Percentiles rank a stretch among this genome's conserved stretches.
Evolutionary conservation across 2,797 vertebrate species (phyloP).

Genomic region (Artibeus lituratus): DNA sequence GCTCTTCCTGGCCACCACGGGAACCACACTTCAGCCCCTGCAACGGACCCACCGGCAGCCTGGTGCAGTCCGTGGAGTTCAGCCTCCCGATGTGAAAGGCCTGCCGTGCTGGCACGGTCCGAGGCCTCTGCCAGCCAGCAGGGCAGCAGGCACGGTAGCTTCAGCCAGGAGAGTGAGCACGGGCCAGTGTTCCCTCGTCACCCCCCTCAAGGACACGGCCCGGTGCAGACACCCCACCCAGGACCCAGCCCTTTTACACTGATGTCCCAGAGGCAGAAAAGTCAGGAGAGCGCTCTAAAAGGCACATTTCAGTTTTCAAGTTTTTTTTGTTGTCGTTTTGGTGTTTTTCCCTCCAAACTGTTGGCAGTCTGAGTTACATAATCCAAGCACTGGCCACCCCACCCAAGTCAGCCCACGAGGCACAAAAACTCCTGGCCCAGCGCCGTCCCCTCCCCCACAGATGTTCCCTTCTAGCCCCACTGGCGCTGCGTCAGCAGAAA

Average conservation of each 20-base stretch:
- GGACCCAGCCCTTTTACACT: not conserved
- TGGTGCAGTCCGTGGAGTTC: not conserved
- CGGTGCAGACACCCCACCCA: not conserved
- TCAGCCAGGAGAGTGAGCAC: not conserved
- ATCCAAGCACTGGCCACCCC: constrained; percentile 18
- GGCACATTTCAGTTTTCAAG: not conserved
- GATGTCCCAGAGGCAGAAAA: not conserved
- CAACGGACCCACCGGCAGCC: not conserved
- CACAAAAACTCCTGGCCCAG: not conserved
- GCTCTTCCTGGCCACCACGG: not conserved
- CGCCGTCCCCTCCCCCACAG: not conserved
- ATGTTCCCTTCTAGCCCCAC: constrained; percentile 47
- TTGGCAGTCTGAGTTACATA: not conserved
- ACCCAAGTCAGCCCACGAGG: not conserved
- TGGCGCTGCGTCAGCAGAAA: not conserved
- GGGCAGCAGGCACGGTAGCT: not conserved
- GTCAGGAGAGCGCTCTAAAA: not conserved
- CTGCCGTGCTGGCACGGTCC: too few species aligned
- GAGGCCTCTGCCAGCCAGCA: rapidly evolving
- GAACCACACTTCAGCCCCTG: not conserved
- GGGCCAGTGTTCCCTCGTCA: not conserved
- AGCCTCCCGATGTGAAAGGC: not conserved
- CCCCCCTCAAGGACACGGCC: not conserved
- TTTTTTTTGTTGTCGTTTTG: not conserved
- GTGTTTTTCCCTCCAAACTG: not conserved